Conservation (phyloP, 1,140 invertebrate species). For the Drosophila lowei region DNA sequence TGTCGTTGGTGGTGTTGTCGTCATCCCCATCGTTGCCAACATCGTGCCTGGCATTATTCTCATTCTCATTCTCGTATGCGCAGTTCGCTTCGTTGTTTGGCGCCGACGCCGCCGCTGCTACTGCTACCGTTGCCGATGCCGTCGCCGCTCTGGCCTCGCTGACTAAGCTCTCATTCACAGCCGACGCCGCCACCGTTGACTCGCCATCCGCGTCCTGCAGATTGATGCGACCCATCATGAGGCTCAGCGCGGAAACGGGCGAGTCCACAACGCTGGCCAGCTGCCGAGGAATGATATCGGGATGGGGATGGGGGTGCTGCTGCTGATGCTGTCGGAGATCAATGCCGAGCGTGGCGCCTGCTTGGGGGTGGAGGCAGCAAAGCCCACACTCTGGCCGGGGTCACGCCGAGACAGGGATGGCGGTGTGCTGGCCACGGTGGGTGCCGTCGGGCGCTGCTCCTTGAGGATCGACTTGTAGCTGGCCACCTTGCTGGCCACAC, state of each 20-base stretch:
- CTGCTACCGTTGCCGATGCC: slow-evolving; percentile 28
- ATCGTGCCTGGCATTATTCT: slow-evolving; percentile 6
- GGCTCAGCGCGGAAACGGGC: slow-evolving; percentile 37
- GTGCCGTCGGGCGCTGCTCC: slow-evolving; percentile 71
- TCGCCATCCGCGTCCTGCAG: slow-evolving; percentile 23
- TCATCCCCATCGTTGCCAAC: slow-evolving; percentile 18
- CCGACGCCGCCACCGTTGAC: neutral
- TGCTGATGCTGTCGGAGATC: neutral
- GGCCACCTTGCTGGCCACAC: slow-evolving; percentile 87
- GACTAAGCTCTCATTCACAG: slow-evolving; percentile 11
- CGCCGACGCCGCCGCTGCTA: slow-evolving; percentile 20
- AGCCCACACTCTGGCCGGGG: slow-evolving; percentile 15
- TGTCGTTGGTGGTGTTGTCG: slow-evolving; percentile 12
- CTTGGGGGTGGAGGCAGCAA: slow-evolving; percentile 62
- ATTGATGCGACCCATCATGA: slow-evolving; percentile 60
- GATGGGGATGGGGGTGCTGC: slow-evolving; percentile 29
- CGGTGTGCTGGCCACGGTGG: neutral
- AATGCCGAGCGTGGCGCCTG: neutral
- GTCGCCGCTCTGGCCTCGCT: slow-evolving; percentile 43
- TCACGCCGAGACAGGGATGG: slow-evolving; percentile 36
- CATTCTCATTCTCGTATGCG: slow-evolving; percentile 31
- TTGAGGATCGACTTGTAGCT: slow-evolving; percentile 87
- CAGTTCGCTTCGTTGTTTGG: slow-evolving; percentile 18
- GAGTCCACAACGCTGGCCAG: slow-evolving; percentile 36
- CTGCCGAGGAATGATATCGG: slow-evolving; percentile 64